Evolutionary conservation across 2,888 invertebrate genomes (phyloP), one percentile per base, ranked within the genome.

Genomic region (Gastrophysa polygoni): DNA sequence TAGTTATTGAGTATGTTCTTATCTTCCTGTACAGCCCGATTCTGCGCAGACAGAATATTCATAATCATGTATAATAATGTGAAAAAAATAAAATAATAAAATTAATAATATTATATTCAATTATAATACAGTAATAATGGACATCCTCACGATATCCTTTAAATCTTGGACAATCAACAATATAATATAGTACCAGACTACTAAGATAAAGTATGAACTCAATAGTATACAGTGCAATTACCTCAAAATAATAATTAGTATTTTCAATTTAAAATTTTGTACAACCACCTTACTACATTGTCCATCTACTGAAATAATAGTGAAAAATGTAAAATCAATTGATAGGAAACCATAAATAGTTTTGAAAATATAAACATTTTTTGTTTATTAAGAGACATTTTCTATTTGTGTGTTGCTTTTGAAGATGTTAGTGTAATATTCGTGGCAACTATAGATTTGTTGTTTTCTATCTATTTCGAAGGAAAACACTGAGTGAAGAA

Each of bases 221-320:
- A 64, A 64, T 51, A 62, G 57, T 62, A 61, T 61, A 63, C 51
- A 52, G 50, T 57, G 38, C 44, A 57, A 38, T 59, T 58, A 61
- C 56, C n/a, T 58, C 46, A 44, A 48, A 57, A 59, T 56, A 63
- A 62, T 70, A 71, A 72, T 73, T 73, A 74, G 73, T 74, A 72
- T 70, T 68, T 66, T 67, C 64, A 56, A 64, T 71, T 75, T 74
- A 76, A 70, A 77, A 76, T 75, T 79, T 78, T 81, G 81, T 81
- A 81, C 81, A 81, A 78, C 78, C 81, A 80, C 80, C 80, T 74
- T 66, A 72, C 80, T 80, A 81, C 79, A 77, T 77, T 77, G 76
- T 80, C 80, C 78, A 78, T 73, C 79, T 78, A 80, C 73, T 75
- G 74, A 72, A 74, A 73, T 71, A 71, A 24, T 64, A 57, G 62